A percentile compares a stretch with the other conserved stretches of the same genome.
phyloP scores from a whole-genome alignment of 2,113 vertebrate genomes.

The Acrocephalus kingi region DNA sequence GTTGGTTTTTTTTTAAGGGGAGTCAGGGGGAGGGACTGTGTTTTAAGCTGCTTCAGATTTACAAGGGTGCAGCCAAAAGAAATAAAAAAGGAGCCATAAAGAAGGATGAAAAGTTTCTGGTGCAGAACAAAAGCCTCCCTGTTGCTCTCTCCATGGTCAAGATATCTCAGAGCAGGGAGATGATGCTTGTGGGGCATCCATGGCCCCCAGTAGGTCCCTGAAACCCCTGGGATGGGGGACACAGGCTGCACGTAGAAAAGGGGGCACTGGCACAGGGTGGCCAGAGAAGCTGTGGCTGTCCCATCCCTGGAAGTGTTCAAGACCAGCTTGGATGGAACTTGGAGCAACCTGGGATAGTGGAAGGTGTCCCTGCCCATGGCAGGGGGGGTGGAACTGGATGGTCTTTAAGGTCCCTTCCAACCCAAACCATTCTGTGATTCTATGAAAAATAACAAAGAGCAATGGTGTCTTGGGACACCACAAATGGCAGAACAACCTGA shows the following conservation, averaged over 20 bases:
- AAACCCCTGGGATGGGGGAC: neutral
- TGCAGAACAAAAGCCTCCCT: conserved; percentile 27
- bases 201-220: neutral
- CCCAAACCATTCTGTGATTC: neutral
- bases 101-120: conserved; percentile 5
- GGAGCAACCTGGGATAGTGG: neutral
- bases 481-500: neutral
- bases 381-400: neutral
- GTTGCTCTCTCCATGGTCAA: neutral
- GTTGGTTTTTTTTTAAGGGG: neutral
- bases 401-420: neutral
- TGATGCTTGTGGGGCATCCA: neutral
- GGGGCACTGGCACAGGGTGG: neutral
- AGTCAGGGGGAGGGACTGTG: neutral
- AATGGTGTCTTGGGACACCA: neutral
- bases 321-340: neutral
- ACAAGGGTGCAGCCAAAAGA: neutral
- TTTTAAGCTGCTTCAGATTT: conserved; percentile 53
- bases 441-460: neutral
- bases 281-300: neutral
- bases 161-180: neutral
- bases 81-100: conserved; percentile 29
- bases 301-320: neutral
- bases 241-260: neutral
- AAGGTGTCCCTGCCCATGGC: neutral